A percentile compares a stretch with the other conserved stretches of the same genome.
Conservation (phyloP, 2,888 invertebrate species). For the Catocala fraxini region DNA sequence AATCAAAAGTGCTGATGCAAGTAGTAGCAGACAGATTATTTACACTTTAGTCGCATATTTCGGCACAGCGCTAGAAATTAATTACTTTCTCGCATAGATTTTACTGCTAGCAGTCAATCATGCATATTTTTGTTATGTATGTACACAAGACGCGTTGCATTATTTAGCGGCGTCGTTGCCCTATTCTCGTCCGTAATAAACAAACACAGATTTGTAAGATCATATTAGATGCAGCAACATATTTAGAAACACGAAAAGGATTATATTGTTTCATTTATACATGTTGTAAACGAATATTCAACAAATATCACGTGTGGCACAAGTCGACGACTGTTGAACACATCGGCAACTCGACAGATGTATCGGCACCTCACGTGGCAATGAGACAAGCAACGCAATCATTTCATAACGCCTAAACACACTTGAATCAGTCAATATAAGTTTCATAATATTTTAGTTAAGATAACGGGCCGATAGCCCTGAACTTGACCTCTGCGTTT, state of each 20-base stretch:
- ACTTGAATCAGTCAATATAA: slow-evolving; percentile 35
- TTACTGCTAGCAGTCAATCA: no score
- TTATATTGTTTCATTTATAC: background rate
- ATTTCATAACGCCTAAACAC: slow-evolving; percentile 38
- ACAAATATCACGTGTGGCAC: slow-evolving; percentile 1
- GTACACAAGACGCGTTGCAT: no score
- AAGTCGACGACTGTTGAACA: background rate
- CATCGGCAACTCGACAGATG: background rate
- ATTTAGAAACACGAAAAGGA: background rate
- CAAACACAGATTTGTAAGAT: no score
- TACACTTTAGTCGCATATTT: no score
- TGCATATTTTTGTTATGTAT: no score
- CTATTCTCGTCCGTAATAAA: no score
- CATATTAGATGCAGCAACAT: background rate
- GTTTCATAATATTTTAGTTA: slow-evolving; percentile 42
- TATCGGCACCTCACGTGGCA: slow-evolving; percentile 5
- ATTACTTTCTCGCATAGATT: no score
- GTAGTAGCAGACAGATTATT: no score
- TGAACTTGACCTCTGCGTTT: slow-evolving; percentile 63
- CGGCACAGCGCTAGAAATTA: no score
- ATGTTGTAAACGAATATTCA: background rate
- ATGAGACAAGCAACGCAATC: slow-evolving; percentile 33
- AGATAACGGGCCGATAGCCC: slow-evolving; percentile 36
- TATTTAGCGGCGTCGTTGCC: no score
- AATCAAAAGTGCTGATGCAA: no score